Percentiles rank a stretch among this genome's conserved stretches.
These are phyloP conservation scores for Aphidius ervi DNA, from an alignment of 1,140 invertebrate genomes.

Conservation along the genomic window DNA sequence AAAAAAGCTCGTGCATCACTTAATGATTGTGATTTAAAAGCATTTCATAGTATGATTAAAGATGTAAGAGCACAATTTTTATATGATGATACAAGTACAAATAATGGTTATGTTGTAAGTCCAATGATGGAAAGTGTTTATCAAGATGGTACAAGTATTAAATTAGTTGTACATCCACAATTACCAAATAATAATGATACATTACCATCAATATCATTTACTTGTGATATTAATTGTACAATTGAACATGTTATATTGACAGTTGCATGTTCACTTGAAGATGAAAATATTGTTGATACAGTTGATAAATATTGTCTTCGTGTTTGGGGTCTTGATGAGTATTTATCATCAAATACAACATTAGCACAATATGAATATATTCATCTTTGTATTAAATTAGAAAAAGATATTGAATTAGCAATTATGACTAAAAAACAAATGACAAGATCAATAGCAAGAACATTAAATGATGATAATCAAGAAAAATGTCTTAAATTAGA, in stretches of 20 bases:
- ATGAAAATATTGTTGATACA: conserved; percentile 59
- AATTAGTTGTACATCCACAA: conserved; percentile 75
- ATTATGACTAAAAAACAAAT: conserved; percentile 65
- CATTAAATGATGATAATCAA: conserved; percentile 72
- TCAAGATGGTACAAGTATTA: conserved; percentile 75
- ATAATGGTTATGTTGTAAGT: conserved; percentile 78
- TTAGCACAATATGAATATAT: conserved; percentile 90
- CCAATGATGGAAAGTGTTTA: conserved; percentile 75
- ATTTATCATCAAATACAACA: conserved; percentile 64
- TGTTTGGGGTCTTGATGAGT: conserved; percentile 80
- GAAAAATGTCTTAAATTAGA: conserved; percentile 67
- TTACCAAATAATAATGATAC: conserved; percentile 51
- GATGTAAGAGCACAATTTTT: conserved; percentile 68
- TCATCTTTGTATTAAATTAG: conserved; percentile 89
- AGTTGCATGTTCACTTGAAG: conserved; percentile 77
- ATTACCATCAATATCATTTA: conserved; percentile 66
- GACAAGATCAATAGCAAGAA: conserved; percentile 63
- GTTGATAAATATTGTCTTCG: conserved; percentile 66
- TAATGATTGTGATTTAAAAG: conserved; percentile 70
- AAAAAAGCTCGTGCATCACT: conserved; percentile 59
- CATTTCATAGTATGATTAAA: conserved; percentile 77
- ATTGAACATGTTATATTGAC: conserved; percentile 85
- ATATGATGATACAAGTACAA: conserved; percentile 66
- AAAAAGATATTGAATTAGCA: conserved; percentile 81
- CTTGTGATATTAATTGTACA: conserved; percentile 80